These are phyloP conservation scores for Mormyrus proboscirostris DNA, from an alignment of 2,797 vertebrate species.

Conservation along the genomic window DNA sequence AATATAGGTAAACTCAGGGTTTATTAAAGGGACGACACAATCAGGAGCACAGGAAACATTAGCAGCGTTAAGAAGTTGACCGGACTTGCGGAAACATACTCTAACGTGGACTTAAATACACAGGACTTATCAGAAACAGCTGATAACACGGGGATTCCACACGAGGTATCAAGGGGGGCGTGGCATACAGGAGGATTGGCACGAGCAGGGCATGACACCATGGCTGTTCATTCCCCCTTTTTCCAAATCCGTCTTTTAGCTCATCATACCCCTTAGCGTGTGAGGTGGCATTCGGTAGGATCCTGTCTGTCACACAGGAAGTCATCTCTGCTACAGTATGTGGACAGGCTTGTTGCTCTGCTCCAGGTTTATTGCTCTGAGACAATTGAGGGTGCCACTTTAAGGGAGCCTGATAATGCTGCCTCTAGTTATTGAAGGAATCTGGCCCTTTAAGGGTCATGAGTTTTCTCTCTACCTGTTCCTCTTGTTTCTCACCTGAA, in stretches of 20 bases:
- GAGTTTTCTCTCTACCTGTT: constrained; percentile 8
- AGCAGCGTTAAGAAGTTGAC: not conserved
- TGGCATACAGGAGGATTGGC: not conserved
- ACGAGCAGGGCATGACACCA: not conserved
- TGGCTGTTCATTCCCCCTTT: not conserved
- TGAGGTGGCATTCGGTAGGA: not conserved
- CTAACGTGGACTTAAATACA: not conserved
- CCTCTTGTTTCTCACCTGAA: not conserved
- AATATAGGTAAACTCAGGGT: not conserved
- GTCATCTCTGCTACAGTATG: not conserved
- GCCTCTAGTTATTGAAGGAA: constrained; percentile 14
- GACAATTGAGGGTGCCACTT: not conserved
- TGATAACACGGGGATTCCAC: not conserved
- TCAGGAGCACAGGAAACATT: not conserved
- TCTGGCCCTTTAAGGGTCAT: constrained; percentile 20
- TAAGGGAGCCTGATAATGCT: constrained; percentile 20
- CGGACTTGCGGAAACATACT: not conserved
- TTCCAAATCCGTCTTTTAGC: not conserved
- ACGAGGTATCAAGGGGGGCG: not conserved
- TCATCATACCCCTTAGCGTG: not conserved
- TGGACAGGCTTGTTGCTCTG: not conserved
- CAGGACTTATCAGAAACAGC: not conserved
- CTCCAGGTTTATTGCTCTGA: not conserved
- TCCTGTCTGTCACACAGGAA: not conserved
- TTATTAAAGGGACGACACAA: not conserved